Conservation (phyloP, 2,888 invertebrate species). For the Disparrhopalites patrizii region DNA sequence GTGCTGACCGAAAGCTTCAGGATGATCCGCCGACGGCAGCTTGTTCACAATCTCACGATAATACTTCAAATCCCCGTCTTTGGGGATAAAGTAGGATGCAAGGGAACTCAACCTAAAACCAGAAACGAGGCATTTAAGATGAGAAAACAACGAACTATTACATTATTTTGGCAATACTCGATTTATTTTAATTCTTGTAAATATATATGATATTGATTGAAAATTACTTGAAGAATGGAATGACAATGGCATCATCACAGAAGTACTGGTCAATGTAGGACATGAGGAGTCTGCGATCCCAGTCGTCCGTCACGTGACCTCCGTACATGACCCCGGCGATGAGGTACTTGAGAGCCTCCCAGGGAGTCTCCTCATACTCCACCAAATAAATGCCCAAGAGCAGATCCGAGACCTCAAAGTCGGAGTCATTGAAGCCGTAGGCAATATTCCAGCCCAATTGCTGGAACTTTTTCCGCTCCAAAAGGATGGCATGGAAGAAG, state of each 20-base stretch:
- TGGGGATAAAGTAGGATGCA: conserved; percentile 74
- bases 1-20: conserved; percentile 86
- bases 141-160: too few relatives aligned
- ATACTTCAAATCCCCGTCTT: conserved; percentile 73
- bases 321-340: conserved; percentile 96
- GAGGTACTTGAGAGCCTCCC: conserved; percentile 80
- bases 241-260: conserved; percentile 61
- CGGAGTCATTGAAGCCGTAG: conserved; percentile 94
- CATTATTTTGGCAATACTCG: too few relatives aligned
- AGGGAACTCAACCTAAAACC: conserved; percentile 68
- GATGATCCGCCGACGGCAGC: conserved; percentile 72
- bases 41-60: conserved; percentile 76
- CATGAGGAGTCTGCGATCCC: conserved; percentile 81
- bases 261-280: conserved; percentile 79
- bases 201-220: too few relatives aligned
- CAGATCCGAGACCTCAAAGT: conserved; percentile 79
- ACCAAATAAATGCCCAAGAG: conserved; percentile 77
- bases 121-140: too few relatives aligned
- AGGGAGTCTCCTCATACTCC: conserved; percentile 81
- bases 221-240: conserved; percentile 51
- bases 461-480: conserved; percentile 87
- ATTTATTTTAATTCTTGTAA: too few relatives aligned
- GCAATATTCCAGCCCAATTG: conserved; percentile 94
- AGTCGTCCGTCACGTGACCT: conserved; percentile 89
- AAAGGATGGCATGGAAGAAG: conserved; percentile 89